Percentiles rank a stretch among this genome's conserved stretches.
phyloP scores from a whole-genome alignment of 2,888 invertebrate species.

The Lysandra coridon region DNA sequence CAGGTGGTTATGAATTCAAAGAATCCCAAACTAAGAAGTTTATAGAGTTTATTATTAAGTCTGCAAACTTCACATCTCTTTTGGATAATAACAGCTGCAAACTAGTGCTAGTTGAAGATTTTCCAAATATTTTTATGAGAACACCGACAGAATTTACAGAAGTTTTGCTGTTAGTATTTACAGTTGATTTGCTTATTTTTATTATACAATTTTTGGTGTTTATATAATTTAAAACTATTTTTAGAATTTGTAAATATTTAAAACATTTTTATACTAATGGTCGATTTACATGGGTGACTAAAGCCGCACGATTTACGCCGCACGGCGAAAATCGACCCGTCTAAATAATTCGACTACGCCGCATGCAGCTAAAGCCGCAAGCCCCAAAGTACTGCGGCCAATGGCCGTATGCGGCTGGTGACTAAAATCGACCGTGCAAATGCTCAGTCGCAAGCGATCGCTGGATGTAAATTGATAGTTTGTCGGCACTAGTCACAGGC shows the following conservation, averaged over 20 bases:
- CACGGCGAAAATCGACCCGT: too few relatives aligned
- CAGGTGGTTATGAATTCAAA: slow-evolving; percentile 70
- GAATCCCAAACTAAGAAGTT: slow-evolving; percentile 86
- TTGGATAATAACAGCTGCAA: slow-evolving; percentile 78
- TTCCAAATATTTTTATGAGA: slow-evolving; percentile 87
- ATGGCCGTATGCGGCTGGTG: too few relatives aligned
- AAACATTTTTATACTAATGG: neutral
- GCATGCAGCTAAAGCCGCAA: too few relatives aligned
- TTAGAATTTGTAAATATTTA: neutral
- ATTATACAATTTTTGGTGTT: neutral
- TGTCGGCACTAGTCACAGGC: too few relatives aligned
- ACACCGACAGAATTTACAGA: slow-evolving; percentile 83
- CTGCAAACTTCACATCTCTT: slow-evolving; percentile 87
- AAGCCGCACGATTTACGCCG: too few relatives aligned
- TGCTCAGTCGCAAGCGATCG: too few relatives aligned
- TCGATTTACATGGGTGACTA: too few relatives aligned
- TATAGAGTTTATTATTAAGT: slow-evolving; percentile 87
- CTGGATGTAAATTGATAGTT: too few relatives aligned
- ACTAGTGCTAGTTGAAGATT: slow-evolving; percentile 88
- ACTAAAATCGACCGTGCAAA: too few relatives aligned
- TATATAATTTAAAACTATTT: neutral
- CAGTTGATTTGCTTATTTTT: neutral
- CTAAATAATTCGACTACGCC: too few relatives aligned
- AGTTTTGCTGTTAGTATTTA: slow-evolving; percentile 83
- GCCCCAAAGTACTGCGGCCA: too few relatives aligned